Base-by-base conservation (phyloP, 2,113 vertebrate genomes). In the Dasypus novemcinctus region DNA sequence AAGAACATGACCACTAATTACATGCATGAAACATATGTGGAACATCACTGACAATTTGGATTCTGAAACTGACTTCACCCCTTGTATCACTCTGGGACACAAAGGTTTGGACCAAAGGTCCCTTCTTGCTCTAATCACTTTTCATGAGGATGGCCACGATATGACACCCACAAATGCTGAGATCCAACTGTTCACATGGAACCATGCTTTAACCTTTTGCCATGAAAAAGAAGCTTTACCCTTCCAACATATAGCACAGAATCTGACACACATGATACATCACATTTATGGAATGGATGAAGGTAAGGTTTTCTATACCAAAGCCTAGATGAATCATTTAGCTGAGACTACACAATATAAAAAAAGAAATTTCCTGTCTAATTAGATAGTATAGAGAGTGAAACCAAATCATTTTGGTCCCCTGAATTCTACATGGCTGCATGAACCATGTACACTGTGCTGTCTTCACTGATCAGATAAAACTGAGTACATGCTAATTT, bases 321-420 rank as follows among this genome's bases (percentile, higher is more conserved):
- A 94, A 61, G 68, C 66, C 80, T 75, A 88, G 14, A 38, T 69
- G 27, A 92, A 88, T 93, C 78, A 43, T 46, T 96, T 66, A 83
- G 46, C 36, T 79, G 75, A 36, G 23, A 74, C 57, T 75, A 80
- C 2, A 87, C 7, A 66, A 57, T 17, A 90, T 17, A 38, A 63
- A 92, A 52, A 91, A 64, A 25, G 38, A 41, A 59, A 90, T 4
- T 13, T n/a, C 29, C 86, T 57, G 5, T 80, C 72, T 43, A 54
- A 87, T 68, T 75, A 76, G 43, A 33, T 33, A 80, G 81, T 25
- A 33, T 63, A 81, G 49, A 31, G 1, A 64, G 33, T 4, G 82
- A 64, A 82, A 87, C 41, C 41, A 71, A 87, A 69, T 91, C 41
- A 71, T 78, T 81, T 78, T 49, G 63, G 52, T 75, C 2, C 54